Conservation (phyloP, 2,113 vertebrate genomes). For the Micromys minutus region DNA sequence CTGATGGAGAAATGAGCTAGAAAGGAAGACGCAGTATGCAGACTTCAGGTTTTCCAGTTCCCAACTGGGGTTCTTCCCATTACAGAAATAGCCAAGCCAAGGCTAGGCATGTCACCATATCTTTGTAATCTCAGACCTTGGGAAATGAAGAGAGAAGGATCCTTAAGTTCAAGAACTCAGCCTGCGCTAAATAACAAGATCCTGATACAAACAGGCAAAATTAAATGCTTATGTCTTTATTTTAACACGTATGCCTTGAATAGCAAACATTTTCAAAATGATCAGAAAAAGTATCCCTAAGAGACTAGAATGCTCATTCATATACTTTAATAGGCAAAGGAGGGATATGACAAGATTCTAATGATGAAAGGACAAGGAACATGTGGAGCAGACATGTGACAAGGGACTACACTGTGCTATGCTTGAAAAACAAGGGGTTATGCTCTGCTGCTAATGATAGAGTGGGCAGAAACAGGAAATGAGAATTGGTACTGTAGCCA, state of each 20-base stretch:
- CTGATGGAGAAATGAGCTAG: neutral
- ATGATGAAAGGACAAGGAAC: neutral
- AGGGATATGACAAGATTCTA: constrained; percentile 16
- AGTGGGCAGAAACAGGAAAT: neutral
- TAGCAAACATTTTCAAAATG: constrained; percentile 20
- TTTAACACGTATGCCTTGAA: constrained; percentile 26
- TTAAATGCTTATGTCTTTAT: constrained; percentile 33
- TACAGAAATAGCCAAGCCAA: constrained; percentile 33
- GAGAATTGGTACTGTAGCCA: constrained; percentile 16
- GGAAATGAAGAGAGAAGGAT: neutral
- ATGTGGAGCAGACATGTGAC: neutral
- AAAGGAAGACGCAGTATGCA: neutral
- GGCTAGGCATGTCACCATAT: neutral
- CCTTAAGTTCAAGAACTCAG: neutral
- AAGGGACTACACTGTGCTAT: neutral
- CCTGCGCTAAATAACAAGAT: neutral
- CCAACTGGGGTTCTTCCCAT: neutral
- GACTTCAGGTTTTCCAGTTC: neutral
- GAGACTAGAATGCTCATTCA: neutral
- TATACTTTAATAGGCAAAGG: constrained; percentile 21
- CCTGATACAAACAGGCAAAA: neutral
- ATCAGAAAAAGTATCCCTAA: constrained; percentile 24
- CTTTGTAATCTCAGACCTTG: neutral
- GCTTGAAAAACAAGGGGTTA: neutral
- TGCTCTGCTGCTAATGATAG: neutral